These are phyloP conservation scores for Ploceus nigricollis DNA, from an alignment of 2,113 vertebrate species.

Conservation along the genomic window DNA sequence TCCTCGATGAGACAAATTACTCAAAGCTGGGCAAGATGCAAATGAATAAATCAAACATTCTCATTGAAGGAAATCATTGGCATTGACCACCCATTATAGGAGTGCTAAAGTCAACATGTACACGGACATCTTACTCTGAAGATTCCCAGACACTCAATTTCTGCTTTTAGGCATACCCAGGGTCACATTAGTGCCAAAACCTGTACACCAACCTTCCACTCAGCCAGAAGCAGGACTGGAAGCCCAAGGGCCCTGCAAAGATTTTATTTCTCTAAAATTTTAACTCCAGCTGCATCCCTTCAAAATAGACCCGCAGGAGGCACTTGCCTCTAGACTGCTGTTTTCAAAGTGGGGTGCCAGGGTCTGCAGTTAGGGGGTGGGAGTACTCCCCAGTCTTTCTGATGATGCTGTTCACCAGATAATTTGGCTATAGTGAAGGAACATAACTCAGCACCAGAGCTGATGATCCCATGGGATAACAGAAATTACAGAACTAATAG, in stretches of 20 bases:
- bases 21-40: neutral
- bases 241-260: neutral
- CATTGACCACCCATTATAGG: neutral
- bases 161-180: neutral
- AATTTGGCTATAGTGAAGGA: neutral
- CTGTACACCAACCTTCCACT: neutral
- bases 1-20: neutral
- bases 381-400: neutral
- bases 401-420: neutral
- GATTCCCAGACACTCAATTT: neutral
- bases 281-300: neutral
- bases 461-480: neutral
- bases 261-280: neutral
- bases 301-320: neutral
- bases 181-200: neutral
- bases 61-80: neutral
- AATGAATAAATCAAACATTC: neutral
- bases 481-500: neutral
- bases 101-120: neutral
- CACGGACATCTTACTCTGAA: neutral
- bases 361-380: neutral
- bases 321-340: neutral
- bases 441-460: neutral
- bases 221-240: neutral
- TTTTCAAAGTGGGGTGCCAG: neutral